These are phyloP conservation scores for Drosophila nigritarsus DNA, from an alignment of 2,888 invertebrate species.

Conservation along the genomic window DNA sequence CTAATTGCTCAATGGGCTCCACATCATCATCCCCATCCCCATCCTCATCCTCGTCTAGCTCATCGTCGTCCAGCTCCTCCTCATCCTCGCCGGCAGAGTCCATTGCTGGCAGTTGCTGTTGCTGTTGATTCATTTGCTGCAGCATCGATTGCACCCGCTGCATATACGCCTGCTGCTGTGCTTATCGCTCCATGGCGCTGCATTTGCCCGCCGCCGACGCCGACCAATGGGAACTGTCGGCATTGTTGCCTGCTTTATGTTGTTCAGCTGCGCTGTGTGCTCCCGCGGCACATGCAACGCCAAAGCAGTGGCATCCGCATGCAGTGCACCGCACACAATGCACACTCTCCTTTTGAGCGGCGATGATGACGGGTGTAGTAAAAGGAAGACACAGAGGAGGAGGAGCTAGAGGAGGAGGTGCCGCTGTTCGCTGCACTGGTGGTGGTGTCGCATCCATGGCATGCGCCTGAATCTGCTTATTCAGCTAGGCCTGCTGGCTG, in stretches of 20 bases:
- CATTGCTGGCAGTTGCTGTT: constrained; percentile 54
- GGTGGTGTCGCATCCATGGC: constrained; percentile 53
- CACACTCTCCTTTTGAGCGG: constrained; percentile 75
- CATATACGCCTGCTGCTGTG: constrained; percentile 74
- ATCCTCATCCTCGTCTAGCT: too few relatives aligned
- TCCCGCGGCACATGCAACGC: constrained; percentile 82
- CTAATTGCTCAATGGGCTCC: not conserved
- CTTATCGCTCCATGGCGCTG: constrained; percentile 5
- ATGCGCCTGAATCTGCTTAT: constrained; percentile 83
- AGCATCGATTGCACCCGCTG: constrained; percentile 71
- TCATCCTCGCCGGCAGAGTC: constrained; percentile 74
- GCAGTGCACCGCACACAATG: constrained; percentile 83
- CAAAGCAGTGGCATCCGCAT: constrained; percentile 81
- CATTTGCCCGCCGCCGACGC: too few relatives aligned
- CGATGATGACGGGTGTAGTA: not conserved
- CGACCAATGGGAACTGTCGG: constrained; percentile 21
- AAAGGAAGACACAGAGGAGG: not conserved
- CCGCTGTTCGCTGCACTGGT: not conserved
- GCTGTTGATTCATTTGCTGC: constrained; percentile 70
- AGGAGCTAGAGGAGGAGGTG: not conserved
- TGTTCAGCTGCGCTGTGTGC: constrained; percentile 82
- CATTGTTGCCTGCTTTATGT: constrained; percentile 66
- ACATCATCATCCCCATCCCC: constrained; percentile 11
- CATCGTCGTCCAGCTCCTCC: constrained; percentile 23
- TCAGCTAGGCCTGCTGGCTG: constrained; percentile 84